Evolutionary conservation across 2,797 vertebrate genomes (phyloP).

Genomic region (Gadopsis bispinosus): DNA sequence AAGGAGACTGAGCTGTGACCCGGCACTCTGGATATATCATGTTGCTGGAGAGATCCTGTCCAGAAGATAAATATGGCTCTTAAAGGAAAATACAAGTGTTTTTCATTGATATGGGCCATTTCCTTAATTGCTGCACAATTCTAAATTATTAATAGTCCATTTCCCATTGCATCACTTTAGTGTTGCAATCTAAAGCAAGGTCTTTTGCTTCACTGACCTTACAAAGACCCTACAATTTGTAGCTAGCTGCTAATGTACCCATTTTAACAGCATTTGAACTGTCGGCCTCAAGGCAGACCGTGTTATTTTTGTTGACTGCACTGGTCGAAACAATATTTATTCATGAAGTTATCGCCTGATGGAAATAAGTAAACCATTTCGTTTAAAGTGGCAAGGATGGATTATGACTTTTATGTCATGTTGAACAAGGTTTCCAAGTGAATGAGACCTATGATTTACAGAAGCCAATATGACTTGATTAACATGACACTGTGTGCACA

Average conservation of each 20-base stretch:
- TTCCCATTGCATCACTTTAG: conserved; percentile 28
- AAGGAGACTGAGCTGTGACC: conserved; percentile 76
- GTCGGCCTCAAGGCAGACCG: background rate
- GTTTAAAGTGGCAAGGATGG: background rate
- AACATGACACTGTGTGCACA: background rate
- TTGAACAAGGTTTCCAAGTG: background rate
- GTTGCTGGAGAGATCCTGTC: conserved; percentile 84
- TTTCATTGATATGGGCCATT: conserved; percentile 37
- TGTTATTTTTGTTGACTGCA: background rate
- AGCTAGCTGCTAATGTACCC: background rate
- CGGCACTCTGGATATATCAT: conserved; percentile 76
- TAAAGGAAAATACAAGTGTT: conserved; percentile 62
- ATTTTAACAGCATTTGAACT: conserved; percentile 20
- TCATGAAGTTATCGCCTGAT: background rate
- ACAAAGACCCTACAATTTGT: conserved; percentile 2
- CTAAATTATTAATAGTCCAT: conserved; percentile 51
- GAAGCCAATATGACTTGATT: conserved; percentile 15
- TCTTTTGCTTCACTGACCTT: conserved; percentile 13
- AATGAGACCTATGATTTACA: background rate
- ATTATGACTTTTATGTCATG: conserved; percentile 7
- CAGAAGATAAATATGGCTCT: conserved; percentile 77
- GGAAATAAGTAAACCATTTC: background rate
- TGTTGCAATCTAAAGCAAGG: conserved; percentile 18
- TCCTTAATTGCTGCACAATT: conserved; percentile 52
- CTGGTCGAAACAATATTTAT: conserved; percentile 6